These are phyloP conservation scores for Drosophila mauritiana DNA, from an alignment of 1,140 invertebrate species.

Conservation along the genomic window DNA sequence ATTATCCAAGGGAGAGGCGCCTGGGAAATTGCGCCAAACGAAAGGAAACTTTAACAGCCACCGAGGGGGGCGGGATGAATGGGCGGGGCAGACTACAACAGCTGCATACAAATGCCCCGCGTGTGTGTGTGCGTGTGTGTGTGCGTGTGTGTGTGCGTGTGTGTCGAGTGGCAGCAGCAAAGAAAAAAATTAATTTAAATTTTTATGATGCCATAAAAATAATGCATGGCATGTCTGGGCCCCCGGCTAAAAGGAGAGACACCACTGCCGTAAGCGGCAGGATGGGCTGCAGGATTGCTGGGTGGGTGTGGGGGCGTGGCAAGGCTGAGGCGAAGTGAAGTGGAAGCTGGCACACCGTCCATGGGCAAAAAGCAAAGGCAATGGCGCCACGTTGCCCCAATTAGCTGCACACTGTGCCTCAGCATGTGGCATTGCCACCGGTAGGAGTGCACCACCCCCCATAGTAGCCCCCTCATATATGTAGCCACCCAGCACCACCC, in stretches of 20 bases:
- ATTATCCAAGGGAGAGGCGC: conserved; percentile 20
- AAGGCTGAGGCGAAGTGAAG: conserved; percentile 29
- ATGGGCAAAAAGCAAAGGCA: conserved; percentile 11
- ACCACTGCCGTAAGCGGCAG: neutral
- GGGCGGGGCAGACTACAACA: conserved; percentile 20
- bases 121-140: neutral
- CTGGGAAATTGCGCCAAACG: conserved; percentile 34
- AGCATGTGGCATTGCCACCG: conserved; percentile 20
- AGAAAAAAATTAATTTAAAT: conserved; percentile 75
- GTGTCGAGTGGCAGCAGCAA: conserved; percentile 23
- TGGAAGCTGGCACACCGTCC: conserved; percentile 37
- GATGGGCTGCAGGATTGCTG: neutral
- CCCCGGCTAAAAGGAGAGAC: conserved; percentile 9
- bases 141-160: conserved; percentile 13
- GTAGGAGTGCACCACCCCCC: neutral
- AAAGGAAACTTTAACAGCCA: conserved; percentile 43
- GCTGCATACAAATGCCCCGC: conserved; percentile 57
- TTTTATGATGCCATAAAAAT: conserved; percentile 78
- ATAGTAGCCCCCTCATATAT: no score
- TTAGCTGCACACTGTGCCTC: conserved; percentile 65
- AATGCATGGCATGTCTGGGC: conserved; percentile 66
- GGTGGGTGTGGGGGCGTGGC: neutral
- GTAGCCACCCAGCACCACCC: neutral
- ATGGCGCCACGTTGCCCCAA: conserved; percentile 68
- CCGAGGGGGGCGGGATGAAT: neutral